Conservation (phyloP, 2,888 invertebrate species). For the Xanthia icteritia region DNA sequence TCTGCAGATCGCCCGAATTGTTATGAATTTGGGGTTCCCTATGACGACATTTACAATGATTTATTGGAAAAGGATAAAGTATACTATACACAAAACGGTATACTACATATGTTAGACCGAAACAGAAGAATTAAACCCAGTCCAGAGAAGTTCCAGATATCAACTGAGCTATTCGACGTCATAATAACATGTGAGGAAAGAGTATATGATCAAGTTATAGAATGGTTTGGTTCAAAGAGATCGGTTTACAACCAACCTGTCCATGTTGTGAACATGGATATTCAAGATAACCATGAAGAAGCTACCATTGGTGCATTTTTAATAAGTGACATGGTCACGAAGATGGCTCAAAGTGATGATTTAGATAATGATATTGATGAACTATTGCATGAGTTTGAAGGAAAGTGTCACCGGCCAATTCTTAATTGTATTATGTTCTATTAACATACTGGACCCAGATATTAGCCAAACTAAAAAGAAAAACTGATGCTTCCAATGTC, state of each 20-base stretch:
- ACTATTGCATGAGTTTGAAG: conserved; percentile 98
- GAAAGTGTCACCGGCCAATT: conserved; percentile 95
- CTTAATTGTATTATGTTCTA: conserved; percentile 98
- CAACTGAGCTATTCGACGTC: conserved; percentile 97
- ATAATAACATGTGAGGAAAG: conserved; percentile 99
- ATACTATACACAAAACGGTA: conserved; percentile 99
- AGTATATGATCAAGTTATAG: conserved; percentile 99
- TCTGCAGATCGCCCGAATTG: conserved; percentile 98
- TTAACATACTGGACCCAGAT: conserved; percentile 84
- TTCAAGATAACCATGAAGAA: conserved; percentile 99
- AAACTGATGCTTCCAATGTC: conserved; percentile 50
- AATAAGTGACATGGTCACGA: conserved; percentile 98
- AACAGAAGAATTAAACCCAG: conserved; percentile 98
- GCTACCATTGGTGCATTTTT: conserved; percentile 99
- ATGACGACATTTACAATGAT: conserved; percentile 99
- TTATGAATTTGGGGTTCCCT: conserved; percentile 98
- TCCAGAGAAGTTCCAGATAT: conserved; percentile 98
- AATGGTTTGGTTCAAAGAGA: conserved; percentile 96
- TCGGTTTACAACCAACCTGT: conserved; percentile 96
- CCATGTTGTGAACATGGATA: conserved; percentile 99
- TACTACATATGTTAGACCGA: conserved; percentile 99
- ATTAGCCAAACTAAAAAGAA: conserved; percentile 33
- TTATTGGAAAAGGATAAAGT: conserved; percentile 96
- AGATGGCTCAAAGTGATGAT: conserved; percentile 97
- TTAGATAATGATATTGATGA: conserved; percentile 99